Conservation (phyloP, 2,888 invertebrate genomes). For the Leptopilina drosophilae region DNA sequence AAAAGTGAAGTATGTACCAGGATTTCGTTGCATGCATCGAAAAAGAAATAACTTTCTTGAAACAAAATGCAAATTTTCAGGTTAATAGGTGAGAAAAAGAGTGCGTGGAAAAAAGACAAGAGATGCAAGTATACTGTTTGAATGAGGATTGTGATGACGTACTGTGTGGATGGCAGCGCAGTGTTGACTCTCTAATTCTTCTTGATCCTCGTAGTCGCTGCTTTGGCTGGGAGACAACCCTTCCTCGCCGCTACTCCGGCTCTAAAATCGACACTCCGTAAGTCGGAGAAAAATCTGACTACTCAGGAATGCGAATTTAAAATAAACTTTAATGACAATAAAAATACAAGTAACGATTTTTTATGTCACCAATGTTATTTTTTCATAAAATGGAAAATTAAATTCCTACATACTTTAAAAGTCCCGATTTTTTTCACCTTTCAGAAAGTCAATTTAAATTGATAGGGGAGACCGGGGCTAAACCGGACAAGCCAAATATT, state of each 20-base stretch:
- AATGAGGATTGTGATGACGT: conserved; percentile 74
- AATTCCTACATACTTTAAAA: no score
- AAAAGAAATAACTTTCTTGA: background rate
- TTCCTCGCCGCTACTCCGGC: conserved; percentile 80
- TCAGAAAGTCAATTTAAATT: no score
- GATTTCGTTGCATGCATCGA: conserved; percentile 23
- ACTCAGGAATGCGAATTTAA: conserved; percentile 56
- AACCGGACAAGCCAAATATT: no score
- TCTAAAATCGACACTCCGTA: conserved; percentile 71
- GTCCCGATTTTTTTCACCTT: no score
- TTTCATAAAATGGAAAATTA: no score
- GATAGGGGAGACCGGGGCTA: no score
- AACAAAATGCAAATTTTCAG: conserved; percentile 4
- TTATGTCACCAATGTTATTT: no score
- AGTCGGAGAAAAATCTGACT: conserved; percentile 64
- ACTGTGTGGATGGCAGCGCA: conserved; percentile 83
- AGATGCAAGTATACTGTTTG: conserved; percentile 50
- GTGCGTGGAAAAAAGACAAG: conserved; percentile 41
- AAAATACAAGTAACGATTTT: no score
- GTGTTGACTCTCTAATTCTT: conserved; percentile 81
- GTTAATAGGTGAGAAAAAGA: conserved; percentile 39
- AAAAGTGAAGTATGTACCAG: background rate
- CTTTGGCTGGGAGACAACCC: conserved; percentile 83
- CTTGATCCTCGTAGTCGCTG: conserved; percentile 85
- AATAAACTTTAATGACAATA: conserved; percentile 41